Base-by-base conservation (phyloP, 2,888 invertebrate genomes). In the Apeira syringaria region DNA sequence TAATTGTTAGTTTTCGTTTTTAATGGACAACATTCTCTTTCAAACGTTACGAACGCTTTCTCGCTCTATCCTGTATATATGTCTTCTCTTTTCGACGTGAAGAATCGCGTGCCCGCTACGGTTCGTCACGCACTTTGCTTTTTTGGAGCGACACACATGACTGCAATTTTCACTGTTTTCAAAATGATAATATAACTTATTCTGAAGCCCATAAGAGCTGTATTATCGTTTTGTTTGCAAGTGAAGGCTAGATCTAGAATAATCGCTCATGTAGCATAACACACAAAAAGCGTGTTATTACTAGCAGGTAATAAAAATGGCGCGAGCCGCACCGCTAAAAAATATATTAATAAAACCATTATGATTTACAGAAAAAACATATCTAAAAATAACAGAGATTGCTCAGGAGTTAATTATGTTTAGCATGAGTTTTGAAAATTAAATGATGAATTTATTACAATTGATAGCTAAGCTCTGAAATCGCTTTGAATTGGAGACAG, bases 61-160 rank as follows among this genome's bases (percentile, higher is more conserved):
- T 59, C 50, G 50, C 10, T 53, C 57, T 35, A 37, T 26, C 55
- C 40, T 47, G n/a, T n/a, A n/a, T 39, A 45, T 37, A 43, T 36
- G 37, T 43, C 17, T n/a, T n/a, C n/a, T n/a, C n/a, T n/a, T n/a
- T n/a, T n/a, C n/a, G n/a, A n/a, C n/a, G n/a, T n/a, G n/a, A n/a
- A n/a, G 36, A 33, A 44, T 49, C 46, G 50, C 55, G 50, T 46
- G 50, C 33, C 33, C 33, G 51, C 41, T 42, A 50, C 51, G 54
- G 47, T 50, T 47, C 48, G 61, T 53, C 62, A 65, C 68, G 70
- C 66, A 50, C 53, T 55, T 56, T 61, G 60, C 56, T 38, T 70
- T 72, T 68, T 64, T 63, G 61, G 68, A 61, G 31, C 44, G 44
- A 30, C 45, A 49, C 51, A 45, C 46, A 44, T 39, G 49, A 17